These are phyloP conservation scores for Sternotherus odoratus DNA, from an alignment of 2,797 vertebrate species.

Conservation along the genomic window DNA sequence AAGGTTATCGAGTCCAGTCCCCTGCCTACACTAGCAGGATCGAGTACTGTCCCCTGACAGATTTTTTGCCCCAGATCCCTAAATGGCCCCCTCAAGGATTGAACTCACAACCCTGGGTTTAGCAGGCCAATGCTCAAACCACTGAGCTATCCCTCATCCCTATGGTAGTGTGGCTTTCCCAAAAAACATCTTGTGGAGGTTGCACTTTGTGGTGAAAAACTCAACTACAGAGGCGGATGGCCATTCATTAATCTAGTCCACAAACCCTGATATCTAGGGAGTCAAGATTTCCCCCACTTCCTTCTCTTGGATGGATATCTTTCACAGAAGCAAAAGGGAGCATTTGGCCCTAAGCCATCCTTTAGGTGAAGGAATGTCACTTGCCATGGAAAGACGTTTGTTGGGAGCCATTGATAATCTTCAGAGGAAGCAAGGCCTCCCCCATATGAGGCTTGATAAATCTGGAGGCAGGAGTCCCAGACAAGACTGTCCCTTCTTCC, in stretches of 20 bases:
- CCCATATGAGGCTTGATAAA: background rate
- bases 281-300: background rate
- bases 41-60: no score
- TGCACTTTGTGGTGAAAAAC: background rate
- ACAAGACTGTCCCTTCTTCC: background rate
- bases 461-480: background rate
- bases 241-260: background rate
- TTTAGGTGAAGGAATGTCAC: background rate
- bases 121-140: no score
- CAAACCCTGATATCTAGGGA: background rate
- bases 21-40: no score
- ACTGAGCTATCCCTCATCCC: no score
- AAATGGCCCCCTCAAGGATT: no score
- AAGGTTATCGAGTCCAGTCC: no score
- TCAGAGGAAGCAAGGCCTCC: background rate
- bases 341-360: background rate
- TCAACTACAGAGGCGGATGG: background rate
- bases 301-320: background rate
- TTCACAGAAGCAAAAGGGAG: background rate
- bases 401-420: background rate
- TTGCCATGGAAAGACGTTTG: no score
- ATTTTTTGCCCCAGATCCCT: no score
- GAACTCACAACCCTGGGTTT: no score
- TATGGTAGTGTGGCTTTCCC: background rate
- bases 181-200: background rate